Percentiles rank a stretch among this genome's conserved stretches.
phyloP scores from a whole-genome alignment of 2,113 vertebrate genomes.

The Tragelaphus strepsiceros region DNA sequence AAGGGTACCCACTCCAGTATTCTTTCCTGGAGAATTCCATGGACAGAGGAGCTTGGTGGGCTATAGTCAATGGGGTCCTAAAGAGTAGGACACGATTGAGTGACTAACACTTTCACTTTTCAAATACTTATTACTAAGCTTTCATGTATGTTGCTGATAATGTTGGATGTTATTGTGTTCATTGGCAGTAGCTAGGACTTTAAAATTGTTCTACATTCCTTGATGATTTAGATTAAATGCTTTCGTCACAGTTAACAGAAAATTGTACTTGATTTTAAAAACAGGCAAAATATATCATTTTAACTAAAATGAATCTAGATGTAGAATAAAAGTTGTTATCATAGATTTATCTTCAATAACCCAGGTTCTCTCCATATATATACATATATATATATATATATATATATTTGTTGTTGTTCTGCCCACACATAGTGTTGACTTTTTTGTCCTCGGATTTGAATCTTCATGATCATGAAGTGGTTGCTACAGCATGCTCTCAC shows the following conservation, averaged over 20 bases:
- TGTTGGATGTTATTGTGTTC: not conserved
- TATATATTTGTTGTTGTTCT: not conserved
- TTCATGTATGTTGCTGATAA: not conserved
- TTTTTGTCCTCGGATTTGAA: not conserved
- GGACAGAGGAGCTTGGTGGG: not conserved
- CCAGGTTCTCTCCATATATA: not conserved
- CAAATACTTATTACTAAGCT: not conserved
- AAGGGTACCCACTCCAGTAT: not conserved
- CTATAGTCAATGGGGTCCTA: not conserved
- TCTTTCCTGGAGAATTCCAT: not conserved
- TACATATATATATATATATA: not conserved
- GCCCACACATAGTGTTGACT: not conserved
- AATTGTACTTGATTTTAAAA: not conserved
- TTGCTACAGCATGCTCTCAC: not conserved
- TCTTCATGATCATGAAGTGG: not conserved
- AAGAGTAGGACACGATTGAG: not conserved
- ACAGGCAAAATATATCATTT: not conserved
- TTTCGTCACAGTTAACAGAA: not conserved
- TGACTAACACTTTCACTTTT: not conserved
- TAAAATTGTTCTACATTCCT: not conserved
- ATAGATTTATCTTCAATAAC: not conserved
- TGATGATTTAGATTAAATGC: not conserved
- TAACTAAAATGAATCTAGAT: not conserved
- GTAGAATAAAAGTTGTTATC: not conserved
- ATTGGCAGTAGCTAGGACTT: not conserved